These are phyloP conservation scores for Serranus cabrilla DNA, from an alignment of 2,797 vertebrate species.

Conservation along the genomic window DNA sequence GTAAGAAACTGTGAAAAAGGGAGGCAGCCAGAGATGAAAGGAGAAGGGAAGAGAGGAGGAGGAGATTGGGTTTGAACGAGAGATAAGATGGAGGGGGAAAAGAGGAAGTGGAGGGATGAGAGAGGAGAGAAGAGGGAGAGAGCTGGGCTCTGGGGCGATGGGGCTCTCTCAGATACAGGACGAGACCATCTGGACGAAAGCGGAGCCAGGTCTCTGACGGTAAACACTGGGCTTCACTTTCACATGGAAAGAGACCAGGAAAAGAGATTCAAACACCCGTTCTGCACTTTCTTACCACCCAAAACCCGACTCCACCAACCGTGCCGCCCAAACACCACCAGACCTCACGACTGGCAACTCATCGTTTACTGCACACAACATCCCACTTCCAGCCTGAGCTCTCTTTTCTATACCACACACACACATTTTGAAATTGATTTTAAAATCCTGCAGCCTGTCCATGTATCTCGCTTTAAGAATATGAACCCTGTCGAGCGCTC, in stretches of 20 bases:
- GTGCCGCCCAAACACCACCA: conserved; percentile 44
- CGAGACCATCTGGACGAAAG: conserved; percentile 81
- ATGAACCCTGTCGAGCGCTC: conserved; percentile 24
- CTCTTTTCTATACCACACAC: background rate
- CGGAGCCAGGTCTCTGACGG: conserved; percentile 78
- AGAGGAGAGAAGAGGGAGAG: conserved; percentile 52
- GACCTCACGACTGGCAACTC: conserved; percentile 39
- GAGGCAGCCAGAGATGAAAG: conserved; percentile 65
- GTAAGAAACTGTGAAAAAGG: conserved; percentile 56
- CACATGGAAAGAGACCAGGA: conserved; percentile 66
- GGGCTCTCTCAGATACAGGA: conserved; percentile 76
- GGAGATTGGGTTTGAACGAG: conserved; percentile 59
- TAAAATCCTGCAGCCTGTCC: conserved; percentile 13
- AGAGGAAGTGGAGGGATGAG: conserved; percentile 61
- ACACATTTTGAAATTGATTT: conserved; percentile 30
- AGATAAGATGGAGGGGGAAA: conserved; percentile 63
- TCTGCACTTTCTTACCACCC: conserved; percentile 55
- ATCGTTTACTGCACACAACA: conserved; percentile 30
- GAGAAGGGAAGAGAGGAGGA: conserved; percentile 52
- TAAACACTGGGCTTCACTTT: conserved; percentile 79
- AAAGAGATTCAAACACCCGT: conserved; percentile 62
- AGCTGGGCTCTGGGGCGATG: conserved; percentile 64
- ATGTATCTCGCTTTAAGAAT: conserved; percentile 12
- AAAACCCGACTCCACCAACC: conserved; percentile 11
- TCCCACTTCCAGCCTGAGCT: conserved; percentile 31